These are phyloP conservation scores for Aphyosemion australe DNA, from an alignment of 2,113 vertebrate species.

Conservation along the genomic window DNA sequence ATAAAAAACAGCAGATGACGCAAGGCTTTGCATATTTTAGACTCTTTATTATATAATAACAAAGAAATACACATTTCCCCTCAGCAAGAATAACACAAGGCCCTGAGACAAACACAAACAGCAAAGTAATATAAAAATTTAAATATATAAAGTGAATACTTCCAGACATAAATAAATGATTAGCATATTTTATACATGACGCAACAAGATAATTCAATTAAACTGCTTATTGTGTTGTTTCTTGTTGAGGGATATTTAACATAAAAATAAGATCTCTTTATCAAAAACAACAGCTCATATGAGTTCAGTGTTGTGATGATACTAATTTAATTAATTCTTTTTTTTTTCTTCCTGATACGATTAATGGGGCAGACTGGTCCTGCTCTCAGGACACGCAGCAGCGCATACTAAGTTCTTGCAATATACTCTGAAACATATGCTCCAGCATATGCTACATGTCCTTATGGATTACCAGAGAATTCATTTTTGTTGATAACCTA, in stretches of 20 bases:
- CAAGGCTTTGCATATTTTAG: not conserved
- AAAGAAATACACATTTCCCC: not conserved
- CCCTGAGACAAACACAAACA: not conserved
- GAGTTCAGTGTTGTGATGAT: not conserved
- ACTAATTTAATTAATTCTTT: not conserved
- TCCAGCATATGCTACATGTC: slow-evolving; percentile 56
- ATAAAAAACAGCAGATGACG: not conserved
- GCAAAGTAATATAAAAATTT: not conserved
- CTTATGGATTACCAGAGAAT: slow-evolving; percentile 50
- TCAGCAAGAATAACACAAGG: not conserved
- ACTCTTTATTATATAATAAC: not conserved
- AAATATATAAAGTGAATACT: not conserved
- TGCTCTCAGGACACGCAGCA: slow-evolving; percentile 36
- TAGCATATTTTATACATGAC: not conserved
- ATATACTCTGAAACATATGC: slow-evolving; percentile 65
- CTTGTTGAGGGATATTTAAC: not conserved
- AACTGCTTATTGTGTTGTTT: not conserved
- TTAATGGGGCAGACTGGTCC: not conserved
- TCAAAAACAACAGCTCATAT: not conserved
- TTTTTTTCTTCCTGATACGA: not conserved
- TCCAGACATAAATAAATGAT: not conserved
- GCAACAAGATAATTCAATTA: too few species aligned
- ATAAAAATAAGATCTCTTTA: not conserved
- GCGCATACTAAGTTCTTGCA: slow-evolving; percentile 34
- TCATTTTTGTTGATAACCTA: slow-evolving; percentile 56